These are phyloP conservation scores for Steinernema scapterisci DNA, from an alignment of 2,888 invertebrate species.

Conservation along the genomic window DNA sequence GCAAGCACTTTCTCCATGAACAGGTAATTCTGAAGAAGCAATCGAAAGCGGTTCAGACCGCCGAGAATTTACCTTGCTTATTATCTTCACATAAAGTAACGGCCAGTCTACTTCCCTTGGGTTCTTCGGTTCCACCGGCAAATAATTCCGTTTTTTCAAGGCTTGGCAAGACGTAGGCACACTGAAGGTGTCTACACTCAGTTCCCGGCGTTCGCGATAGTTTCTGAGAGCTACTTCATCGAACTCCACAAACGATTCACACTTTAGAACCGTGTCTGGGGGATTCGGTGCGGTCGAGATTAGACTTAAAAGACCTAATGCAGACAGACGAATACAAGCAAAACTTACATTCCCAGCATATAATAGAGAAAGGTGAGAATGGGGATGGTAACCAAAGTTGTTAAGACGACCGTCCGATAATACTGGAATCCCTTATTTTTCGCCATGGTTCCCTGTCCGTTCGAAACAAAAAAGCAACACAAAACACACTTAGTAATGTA, in stretches of 20 bases:
- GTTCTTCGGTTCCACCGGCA: slow-evolving; percentile 16
- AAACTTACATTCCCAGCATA: slow-evolving; percentile 3
- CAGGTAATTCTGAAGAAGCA: neutral
- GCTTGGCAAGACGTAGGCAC: slow-evolving; percentile 19
- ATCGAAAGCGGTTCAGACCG: neutral
- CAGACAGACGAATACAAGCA: neutral
- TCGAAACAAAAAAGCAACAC: neutral
- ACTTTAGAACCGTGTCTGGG: slow-evolving; percentile 13
- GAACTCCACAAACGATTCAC: slow-evolving; percentile 20
- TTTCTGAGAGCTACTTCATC: slow-evolving; percentile 16
- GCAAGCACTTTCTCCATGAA: slow-evolving; percentile 17
- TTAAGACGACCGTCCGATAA: neutral
- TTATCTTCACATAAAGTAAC: slow-evolving; percentile 3
- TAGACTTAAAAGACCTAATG: neutral
- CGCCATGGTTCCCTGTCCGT: neutral
- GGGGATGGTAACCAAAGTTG: slow-evolving; percentile 3
- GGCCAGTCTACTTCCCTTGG: slow-evolving; percentile 21
- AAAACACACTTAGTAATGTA: neutral
- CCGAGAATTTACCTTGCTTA: neutral
- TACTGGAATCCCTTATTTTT: slow-evolving; percentile 22
- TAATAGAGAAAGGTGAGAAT: slow-evolving; percentile 15
- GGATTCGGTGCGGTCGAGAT: neutral
- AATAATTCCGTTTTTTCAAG: slow-evolving; percentile 13
- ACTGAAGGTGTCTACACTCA: slow-evolving; percentile 15
- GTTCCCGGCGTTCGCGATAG: slow-evolving; percentile 25